These are phyloP conservation scores for Stramonita haemastoma DNA, from an alignment of 2,888 invertebrate species.

Conservation along the genomic window DNA sequence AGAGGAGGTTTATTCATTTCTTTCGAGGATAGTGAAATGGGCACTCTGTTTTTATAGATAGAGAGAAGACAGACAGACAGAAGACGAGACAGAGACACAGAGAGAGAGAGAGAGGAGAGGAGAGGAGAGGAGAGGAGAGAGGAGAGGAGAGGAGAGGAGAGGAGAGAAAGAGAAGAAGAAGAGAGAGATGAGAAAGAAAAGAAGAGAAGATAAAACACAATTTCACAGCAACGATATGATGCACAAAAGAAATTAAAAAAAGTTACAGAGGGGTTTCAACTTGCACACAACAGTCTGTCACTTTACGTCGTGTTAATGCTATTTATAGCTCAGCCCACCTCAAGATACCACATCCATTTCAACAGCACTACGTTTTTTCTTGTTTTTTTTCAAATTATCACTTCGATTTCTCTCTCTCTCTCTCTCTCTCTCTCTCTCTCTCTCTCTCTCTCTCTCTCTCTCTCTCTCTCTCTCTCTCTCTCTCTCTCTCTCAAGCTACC, in stretches of 20 bases:
- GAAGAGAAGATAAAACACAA: neutral
- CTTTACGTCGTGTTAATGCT: no score
- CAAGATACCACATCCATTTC: no score
- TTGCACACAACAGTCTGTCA: no score
- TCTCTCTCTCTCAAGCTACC: neutral
- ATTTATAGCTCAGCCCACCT: no score
- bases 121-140: neutral
- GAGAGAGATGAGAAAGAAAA: neutral
- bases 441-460: conserved; percentile 1
- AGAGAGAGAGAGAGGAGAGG: neutral
- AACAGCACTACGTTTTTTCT: no score
- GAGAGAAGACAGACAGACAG: neutral
- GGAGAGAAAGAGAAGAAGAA: neutral
- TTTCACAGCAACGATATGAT: no score
- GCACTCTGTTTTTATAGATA: no score
- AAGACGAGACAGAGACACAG: neutral
- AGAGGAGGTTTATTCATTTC: no score
- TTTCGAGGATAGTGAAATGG: no score
- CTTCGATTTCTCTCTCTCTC: neutral
- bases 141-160: neutral
- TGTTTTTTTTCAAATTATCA: no score
- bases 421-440: neutral
- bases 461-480: conserved; percentile 1
- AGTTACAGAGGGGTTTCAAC: no score
- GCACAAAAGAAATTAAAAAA: no score